Conservation (phyloP, 2,888 invertebrate species). For the Parelbella ahira region DNA sequence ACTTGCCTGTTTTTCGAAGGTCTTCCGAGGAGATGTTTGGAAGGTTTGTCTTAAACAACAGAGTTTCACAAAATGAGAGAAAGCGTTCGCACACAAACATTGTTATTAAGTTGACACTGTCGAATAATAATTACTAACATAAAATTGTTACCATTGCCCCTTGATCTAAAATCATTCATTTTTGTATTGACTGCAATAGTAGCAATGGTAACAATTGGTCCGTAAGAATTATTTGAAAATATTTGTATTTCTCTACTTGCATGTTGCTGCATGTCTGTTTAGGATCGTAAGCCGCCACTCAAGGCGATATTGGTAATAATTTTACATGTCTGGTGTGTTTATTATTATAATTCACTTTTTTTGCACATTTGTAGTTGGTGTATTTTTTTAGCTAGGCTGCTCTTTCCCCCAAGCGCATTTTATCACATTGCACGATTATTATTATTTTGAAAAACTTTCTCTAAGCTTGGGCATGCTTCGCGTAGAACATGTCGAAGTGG, state of each 20-base stretch:
- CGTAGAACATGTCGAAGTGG: conserved; percentile 64
- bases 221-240: conserved; percentile 47
- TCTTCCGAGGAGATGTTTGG: conserved; percentile 84
- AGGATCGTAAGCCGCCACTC: conserved; percentile 74
- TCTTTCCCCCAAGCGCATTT: conserved; percentile 77
- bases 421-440: conserved; percentile 78
- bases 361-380: conserved; percentile 78
- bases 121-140: conserved; percentile 38
- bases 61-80: conserved; percentile 65
- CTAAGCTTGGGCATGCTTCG: conserved; percentile 78
- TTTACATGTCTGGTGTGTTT: conserved; percentile 64
- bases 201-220: conserved; percentile 60
- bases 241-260: conserved; percentile 71
- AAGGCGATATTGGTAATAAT: conserved; percentile 75
- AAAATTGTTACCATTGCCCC: conserved; percentile 60
- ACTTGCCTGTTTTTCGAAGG: conserved; percentile 78
- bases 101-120: conserved; percentile 51
- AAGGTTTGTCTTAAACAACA: conserved; percentile 81
- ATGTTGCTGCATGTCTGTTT: conserved; percentile 78
- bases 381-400: conserved; percentile 78
- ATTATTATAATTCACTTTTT: conserved; percentile 75
- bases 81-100: conserved; percentile 64
- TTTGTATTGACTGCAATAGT: conserved; percentile 24
- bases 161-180: conserved; percentile 2
- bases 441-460: conserved; percentile 74